These are phyloP conservation scores for Cantharis rustica DNA, from an alignment of 2,888 invertebrate genomes.

Conservation along the genomic window DNA sequence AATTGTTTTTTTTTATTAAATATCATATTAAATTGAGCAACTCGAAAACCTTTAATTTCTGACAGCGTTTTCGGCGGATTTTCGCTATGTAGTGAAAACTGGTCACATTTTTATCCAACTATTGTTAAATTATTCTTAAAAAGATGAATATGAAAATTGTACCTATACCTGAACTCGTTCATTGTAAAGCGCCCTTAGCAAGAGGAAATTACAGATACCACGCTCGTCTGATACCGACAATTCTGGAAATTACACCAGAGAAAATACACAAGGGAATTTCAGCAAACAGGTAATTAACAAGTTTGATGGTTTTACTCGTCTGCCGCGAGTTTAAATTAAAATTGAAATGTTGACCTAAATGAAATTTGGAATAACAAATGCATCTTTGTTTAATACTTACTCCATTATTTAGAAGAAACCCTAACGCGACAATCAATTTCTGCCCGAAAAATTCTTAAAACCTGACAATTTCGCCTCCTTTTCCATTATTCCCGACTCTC, in stretches of 20 bases:
- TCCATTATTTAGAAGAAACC: not conserved
- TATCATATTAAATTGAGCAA: not conserved
- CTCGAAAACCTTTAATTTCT: not conserved
- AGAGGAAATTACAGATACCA: slow-evolving; percentile 52
- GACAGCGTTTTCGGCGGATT: not conserved
- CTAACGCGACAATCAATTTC: not conserved
- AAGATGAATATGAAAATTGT: slow-evolving; percentile 29
- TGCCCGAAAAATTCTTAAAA: not conserved
- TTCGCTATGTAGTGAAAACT: not conserved
- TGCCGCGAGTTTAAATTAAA: slow-evolving; percentile 50
- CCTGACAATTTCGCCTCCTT: not conserved
- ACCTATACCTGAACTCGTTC: slow-evolving; percentile 37
- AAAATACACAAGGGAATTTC: slow-evolving; percentile 56
- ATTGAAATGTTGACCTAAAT: slow-evolving; percentile 53
- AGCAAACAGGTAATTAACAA: slow-evolving; percentile 58
- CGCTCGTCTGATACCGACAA: slow-evolving; percentile 54
- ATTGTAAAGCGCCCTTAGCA: slow-evolving; percentile 39
- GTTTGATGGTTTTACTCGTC: slow-evolving; percentile 56
- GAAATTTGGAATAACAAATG: slow-evolving; percentile 44
- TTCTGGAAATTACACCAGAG: slow-evolving; percentile 55
- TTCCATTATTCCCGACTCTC: not conserved
- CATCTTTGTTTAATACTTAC: slow-evolving; percentile 28
- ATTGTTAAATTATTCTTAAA: slow-evolving; percentile 12
- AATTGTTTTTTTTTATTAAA: not conserved
- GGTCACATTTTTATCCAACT: not conserved